Percentiles rank a stretch among this genome's conserved stretches.
Evolutionary conservation across 2,797 vertebrate genomes (phyloP).

Genomic region (Falco biarmicus): DNA sequence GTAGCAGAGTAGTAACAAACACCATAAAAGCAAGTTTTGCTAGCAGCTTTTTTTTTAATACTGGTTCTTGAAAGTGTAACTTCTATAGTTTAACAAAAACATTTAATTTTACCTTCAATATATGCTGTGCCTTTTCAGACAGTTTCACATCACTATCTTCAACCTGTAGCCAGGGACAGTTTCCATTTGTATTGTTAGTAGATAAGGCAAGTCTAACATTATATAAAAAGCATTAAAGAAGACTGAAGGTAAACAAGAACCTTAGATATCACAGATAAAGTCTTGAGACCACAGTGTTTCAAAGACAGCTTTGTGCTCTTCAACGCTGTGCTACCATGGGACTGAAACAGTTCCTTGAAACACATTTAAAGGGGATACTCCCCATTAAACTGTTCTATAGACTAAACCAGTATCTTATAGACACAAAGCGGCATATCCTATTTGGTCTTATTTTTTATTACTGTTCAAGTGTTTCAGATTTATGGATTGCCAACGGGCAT

Average conservation of each 20-base stretch:
- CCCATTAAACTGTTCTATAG: background rate
- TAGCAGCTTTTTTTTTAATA: background rate
- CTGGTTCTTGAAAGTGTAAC: background rate
- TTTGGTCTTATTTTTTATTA: background rate
- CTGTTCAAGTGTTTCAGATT: background rate
- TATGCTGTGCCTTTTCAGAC: slow-evolving; percentile 86
- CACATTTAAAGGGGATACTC: background rate
- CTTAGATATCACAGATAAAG: background rate
- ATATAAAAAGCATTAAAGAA: background rate
- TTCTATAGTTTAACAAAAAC: background rate
- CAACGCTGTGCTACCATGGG: background rate
- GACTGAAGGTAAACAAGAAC: background rate
- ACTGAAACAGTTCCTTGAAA: background rate
- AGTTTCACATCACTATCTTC: slow-evolving; percentile 91
- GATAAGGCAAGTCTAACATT: background rate
- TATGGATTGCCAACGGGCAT: background rate
- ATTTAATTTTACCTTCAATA: slow-evolving; percentile 47
- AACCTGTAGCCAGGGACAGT: slow-evolving; percentile 78
- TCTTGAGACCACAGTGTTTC: background rate
- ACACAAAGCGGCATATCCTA: background rate
- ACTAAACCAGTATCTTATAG: background rate
- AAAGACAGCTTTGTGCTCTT: background rate
- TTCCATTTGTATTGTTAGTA: background rate
- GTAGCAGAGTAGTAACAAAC: background rate
- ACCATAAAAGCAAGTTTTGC: background rate